Base-by-base conservation (phyloP, 2,113 vertebrate genomes). In the Cyphomyrus plagiostoma region DNA sequence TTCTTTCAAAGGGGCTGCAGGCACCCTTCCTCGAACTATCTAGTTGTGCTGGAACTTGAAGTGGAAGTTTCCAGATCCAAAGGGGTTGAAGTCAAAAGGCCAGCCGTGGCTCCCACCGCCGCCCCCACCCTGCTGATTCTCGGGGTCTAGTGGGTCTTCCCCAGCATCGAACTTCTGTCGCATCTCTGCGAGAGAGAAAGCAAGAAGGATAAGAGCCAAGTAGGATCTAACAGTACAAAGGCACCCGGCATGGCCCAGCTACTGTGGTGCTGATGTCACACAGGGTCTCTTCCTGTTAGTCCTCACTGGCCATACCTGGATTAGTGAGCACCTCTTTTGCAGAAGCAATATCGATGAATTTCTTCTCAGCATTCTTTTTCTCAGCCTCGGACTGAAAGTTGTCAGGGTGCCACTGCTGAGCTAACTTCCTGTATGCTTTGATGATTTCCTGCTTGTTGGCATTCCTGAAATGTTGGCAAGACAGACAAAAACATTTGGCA, bases 11-110 rank as follows among this genome's bases (percentile, higher is more conserved):
- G 56, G 42, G 15, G 77, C 35, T 82, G 45, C 82, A n/a, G 30
- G 48, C 26, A 21, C 19, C 80, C 74, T 46, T 21, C 86, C 77
- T 89, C 80, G 26, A 21, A 21, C 77, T 26, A 84, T 89, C 93
- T 95, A 97, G 92, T 97, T 97, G 91, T 95, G 95, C 48, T 97
- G 95, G 90, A 97, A 97, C 91, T 97, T 97, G 91, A 97, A 97
- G 91, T 97, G 96, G 91, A 95, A 97, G 92, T 94, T 97, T 89
- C 96, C 96, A 0, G 96, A 96, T 77, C 97, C 95, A 19, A 97
- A 97, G 2, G 97, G 96, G 93, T 97, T 97, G 91, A 97, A 97
- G 89, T 96, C 95, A 21, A 96, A 96, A 6, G 96, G 95, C 96
- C 96, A 97, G 52, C 92, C 91, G 17, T 95, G 94, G 7, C 91